Conservation (phyloP, 2,797 vertebrate genomes). For the Pipistrellus kuhlii region DNA sequence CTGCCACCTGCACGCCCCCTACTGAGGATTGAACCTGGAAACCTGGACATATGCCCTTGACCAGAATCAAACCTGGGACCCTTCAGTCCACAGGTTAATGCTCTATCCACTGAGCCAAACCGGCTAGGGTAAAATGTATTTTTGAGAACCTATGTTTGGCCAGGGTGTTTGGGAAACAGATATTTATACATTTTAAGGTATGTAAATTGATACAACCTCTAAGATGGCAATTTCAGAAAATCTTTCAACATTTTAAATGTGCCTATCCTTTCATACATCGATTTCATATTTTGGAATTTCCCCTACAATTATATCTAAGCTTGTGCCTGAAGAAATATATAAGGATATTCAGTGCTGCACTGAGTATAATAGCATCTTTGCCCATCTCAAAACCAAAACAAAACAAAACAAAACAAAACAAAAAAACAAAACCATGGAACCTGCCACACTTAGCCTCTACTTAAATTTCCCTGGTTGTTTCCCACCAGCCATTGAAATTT, state of each 20-base stretch:
- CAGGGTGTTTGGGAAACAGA: not conserved
- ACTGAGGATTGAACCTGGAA: no score
- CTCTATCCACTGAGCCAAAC: no score
- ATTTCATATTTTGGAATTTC: conserved; percentile 21
- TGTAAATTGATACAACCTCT: not conserved
- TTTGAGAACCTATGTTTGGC: conserved; percentile 43
- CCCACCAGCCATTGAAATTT: not conserved
- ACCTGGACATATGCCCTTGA: no score
- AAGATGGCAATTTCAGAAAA: conserved; percentile 4
- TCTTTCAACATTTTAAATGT: not conserved
- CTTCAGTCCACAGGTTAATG: no score
- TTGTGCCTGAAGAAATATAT: not conserved
- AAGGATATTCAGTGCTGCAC: not conserved
- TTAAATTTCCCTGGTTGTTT: not conserved
- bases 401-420: not conserved
- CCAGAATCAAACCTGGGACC: no score
- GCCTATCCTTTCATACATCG: not conserved
- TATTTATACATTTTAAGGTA: not conserved
- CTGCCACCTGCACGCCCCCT: no score
- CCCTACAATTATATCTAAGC: not conserved
- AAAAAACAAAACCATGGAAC: not conserved
- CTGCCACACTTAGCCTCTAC: not conserved
- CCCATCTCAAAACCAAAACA: conserved; percentile 7
- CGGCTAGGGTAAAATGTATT: not conserved
- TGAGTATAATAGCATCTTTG: not conserved